These are phyloP conservation scores for Halotydeus destructor DNA, from an alignment of 1,140 invertebrate species.

Conservation along the genomic window DNA sequence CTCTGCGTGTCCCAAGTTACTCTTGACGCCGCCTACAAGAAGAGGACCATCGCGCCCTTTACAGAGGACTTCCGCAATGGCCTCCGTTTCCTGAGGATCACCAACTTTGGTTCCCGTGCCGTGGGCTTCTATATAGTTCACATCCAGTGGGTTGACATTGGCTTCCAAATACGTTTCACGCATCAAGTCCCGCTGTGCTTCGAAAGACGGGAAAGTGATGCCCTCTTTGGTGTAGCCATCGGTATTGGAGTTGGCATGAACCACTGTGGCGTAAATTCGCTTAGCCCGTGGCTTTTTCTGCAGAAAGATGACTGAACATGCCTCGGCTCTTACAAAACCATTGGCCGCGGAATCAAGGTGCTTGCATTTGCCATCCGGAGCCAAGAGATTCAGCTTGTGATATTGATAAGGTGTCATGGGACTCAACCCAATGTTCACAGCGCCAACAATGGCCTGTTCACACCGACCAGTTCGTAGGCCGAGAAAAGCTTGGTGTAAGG, in stretches of 20 bases:
- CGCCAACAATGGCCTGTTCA: conserved; percentile 33
- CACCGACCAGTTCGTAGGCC: conserved; percentile 29
- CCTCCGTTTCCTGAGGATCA: conserved; percentile 72
- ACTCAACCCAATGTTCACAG: conserved; percentile 28
- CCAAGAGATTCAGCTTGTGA: conserved; percentile 29
- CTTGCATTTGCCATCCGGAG: conserved; percentile 31
- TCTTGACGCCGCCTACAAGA: conserved; percentile 69
- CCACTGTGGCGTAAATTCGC: conserved; percentile 31
- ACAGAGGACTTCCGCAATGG: conserved; percentile 37
- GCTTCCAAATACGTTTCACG: conserved; percentile 22
- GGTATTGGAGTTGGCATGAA: conserved; percentile 65
- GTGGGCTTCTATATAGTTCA: conserved; percentile 27
- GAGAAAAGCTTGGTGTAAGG: conserved; percentile 29
- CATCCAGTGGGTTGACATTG: conserved; percentile 21
- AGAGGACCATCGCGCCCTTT: conserved; percentile 33
- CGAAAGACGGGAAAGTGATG: conserved; percentile 9
- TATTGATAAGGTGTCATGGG: conserved; percentile 30
- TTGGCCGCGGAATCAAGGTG: conserved; percentile 32
- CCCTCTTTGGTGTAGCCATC: conserved; percentile 40
- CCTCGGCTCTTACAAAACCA: conserved; percentile 39
- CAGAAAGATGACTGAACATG: conserved; percentile 51
- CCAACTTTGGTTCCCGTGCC: conserved; percentile 44
- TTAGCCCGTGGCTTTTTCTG: conserved; percentile 49
- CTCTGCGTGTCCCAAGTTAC: conserved; percentile 80
- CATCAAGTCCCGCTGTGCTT: conserved; percentile 21